Base-by-base conservation (phyloP, 2,113 vertebrate genomes). In the Gobiocypris rarus region DNA sequence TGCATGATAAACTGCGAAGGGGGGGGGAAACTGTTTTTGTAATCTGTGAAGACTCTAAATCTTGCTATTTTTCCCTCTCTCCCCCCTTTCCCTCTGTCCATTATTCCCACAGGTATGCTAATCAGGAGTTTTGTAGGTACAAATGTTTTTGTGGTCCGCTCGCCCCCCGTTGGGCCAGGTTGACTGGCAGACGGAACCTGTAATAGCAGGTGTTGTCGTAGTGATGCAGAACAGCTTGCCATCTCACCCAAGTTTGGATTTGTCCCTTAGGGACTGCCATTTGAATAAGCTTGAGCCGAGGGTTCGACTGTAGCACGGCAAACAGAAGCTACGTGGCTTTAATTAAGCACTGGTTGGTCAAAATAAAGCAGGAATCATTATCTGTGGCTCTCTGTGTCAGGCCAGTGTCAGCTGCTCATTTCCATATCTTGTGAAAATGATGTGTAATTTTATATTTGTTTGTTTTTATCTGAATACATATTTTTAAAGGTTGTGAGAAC, bases 81-180 rank as follows among this genome's bases (percentile, higher is more conserved):
- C 8, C 73, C 83, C 63, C 52, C 78, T 50, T 15, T 58, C 81
- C 45, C 82, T 81, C 84, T 81, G 56, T 85, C 81, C 85, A 54
- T 87, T 74, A 84, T 86, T 89, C 88, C 90, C 91, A 10, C 83
- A 65, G 71, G 88, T 73, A 91, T 87, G 86, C 85, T 89, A 87
- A 91, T 91, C 89, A 92, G 84, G 79, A 89, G 73, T 86, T 86
- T 87, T 88, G 88, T 89, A 88, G 83, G 82, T 88, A 90, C 89
- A 92, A 89, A 90, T 90, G 88, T 87, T 89, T 84, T 89, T 73
- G 83, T 86, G 88, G 88, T 89, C 86, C 80, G 77, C 71, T 41
- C 70, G 75, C 80, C 90, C 90, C 89, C 85, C 75, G 82, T 85
- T 81, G 83, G 86, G 86, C 81, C 84, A 82, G 86, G 85, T 86